These are phyloP conservation scores for Apodemus sylvaticus DNA, from an alignment of 2,113 vertebrate genomes.

Conservation along the genomic window DNA sequence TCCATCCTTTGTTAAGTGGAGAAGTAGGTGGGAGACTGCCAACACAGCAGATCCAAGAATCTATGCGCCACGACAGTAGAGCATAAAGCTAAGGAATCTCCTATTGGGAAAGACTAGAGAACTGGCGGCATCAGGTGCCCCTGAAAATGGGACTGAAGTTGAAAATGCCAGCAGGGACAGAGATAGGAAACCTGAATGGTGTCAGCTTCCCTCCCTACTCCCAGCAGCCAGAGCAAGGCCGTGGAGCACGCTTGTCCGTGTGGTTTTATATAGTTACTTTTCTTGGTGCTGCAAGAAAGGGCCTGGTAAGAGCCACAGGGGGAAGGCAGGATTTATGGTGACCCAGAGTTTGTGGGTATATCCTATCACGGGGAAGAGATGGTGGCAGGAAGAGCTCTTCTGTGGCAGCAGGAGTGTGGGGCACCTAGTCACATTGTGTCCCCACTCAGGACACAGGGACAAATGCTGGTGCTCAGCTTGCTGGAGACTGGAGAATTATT, in stretches of 20 bases:
- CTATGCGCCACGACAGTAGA: not conserved
- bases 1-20: not conserved
- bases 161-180: not conserved
- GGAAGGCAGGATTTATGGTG: not conserved
- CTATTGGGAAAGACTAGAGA: not conserved
- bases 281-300: not conserved
- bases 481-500: not conserved
- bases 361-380: not conserved
- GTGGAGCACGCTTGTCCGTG: accelerated
- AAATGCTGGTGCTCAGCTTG: not conserved
- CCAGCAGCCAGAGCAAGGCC: not conserved
- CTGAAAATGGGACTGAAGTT: not conserved
- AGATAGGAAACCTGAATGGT: not conserved
- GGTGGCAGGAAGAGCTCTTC: not conserved
- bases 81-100: not conserved
- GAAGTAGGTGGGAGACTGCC: not conserved
- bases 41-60: not conserved
- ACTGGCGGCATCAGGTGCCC: not conserved
- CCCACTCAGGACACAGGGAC: not conserved
- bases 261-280: not conserved
- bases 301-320: not conserved
- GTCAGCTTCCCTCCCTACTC: not conserved
- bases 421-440: not conserved
- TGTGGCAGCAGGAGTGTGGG: not conserved
- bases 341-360: not conserved